Evolutionary conservation across 1,140 invertebrate genomes (phyloP), one percentile per base, ranked within the genome.

Genomic region (Ladona fulva): DNA sequence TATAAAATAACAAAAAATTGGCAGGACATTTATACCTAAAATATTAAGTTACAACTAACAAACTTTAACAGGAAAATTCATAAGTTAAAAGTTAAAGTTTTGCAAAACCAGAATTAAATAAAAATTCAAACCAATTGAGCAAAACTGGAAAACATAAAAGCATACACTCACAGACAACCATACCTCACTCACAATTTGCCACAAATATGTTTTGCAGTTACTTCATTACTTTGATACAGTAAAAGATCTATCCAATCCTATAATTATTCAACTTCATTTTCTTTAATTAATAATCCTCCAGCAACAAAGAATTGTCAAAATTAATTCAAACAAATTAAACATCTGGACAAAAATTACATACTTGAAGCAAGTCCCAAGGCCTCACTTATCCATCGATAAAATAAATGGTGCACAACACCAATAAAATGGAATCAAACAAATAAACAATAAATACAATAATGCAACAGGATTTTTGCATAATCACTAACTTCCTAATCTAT

Each of bases 21-120:
- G 52, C 52, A 66, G 52, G 52, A 19, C 52, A 66, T 66, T 66
- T 66, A 66, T 66, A 66, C n/a, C 52, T 66, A 66, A 66, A 66
- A 66, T 66, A 66, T 66, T 66, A 66, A 66, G n/a, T 66, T 66
- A 66, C 52, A 66, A 66, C 52, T 66, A 66, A 66, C 52, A 66
- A 66, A 66, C 52, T 66, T 66, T 66, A 66, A 66, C 52, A 66
- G 52, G 16, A 66, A 66, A 22, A 22, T 66, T 22, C 52, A 66
- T 66, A 66, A 66, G 52, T 66, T 66, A 66, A 66, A 66, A 66
- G n/a, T 66, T 66, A 66, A 66, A 22, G 52, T 66, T 66, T 66
- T 66, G 52, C 52, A 16, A 66, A 37, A 66, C 52, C 52, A 66
- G 52, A 66, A 66, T 66, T 66, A 66, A 66, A 66, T 66, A 66